Base-by-base conservation (phyloP, 2,888 invertebrate species). In the Aspidiotus destructor region DNA sequence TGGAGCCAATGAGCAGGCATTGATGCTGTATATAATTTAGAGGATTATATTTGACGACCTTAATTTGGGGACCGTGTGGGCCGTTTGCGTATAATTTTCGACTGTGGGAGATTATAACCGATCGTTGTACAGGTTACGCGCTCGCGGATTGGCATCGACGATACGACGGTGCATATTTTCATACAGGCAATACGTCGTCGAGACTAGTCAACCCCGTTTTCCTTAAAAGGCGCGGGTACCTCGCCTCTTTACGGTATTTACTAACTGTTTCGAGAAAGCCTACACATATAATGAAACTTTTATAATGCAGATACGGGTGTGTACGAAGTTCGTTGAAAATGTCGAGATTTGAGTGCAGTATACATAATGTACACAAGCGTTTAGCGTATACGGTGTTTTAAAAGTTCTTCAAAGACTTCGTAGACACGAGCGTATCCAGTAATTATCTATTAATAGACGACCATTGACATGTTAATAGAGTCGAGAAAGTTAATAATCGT, bases 171-270 rank as follows among this genome's bases (percentile, higher is more conserved):
- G 28, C 28, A 28, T 28, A 28, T 28, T 63, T 53, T 53, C 63
- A 63, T 63, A 48, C n/a, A 48, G 10, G 28, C 28, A 28, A 63
- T 53, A 63, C 53, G 53, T 63, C 53, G 52, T 40, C 63, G 63
- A 63, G 63, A 63, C 63, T 53, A 63, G 63, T 63, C 63, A 63
- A 63, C 63, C 63, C 63, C 63, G 53, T 63, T 63, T 63, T 48
- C 63, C 63, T 53, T 63, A 53, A 53, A 63, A 53, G 63, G 63
- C 52, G 52, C 28, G 48, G 48, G 17, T n/a, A 57, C 57, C 63
- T 63, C 63, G 63, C 63, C 63, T 63, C 63, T 53, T 63, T 53
- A 41, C 63, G 48, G 13, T 54, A 48, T 48, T 48, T 48, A 48
- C 48, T n/a, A 13, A 48, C 11, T 48, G n/a, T 48, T 48, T 48